Base-by-base conservation (phyloP, 1,140 invertebrate genomes). In the Gryon sp. region DNA sequence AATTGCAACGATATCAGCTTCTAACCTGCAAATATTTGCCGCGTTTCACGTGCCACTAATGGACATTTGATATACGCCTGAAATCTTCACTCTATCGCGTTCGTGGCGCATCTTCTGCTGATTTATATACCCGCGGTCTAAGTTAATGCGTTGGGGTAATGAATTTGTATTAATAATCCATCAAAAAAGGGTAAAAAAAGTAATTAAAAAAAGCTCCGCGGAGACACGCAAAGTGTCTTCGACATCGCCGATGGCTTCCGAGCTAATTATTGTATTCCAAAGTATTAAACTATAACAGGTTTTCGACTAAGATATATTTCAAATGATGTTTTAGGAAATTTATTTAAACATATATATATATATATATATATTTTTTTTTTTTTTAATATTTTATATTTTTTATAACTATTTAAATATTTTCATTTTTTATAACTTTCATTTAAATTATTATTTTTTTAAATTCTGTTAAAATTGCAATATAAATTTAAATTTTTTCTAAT, bases 131-230 rank as follows among this genome's bases (percentile, higher is more conserved):
- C 24, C 15, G 8, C 12, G 32, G 14, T 40, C 52, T 57, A 73
- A 73, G 69, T n/a, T n/a, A n/a, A n/a, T 63, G 70, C 70, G 32
- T 26, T 36, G 45, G n/a, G 36, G 59, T 74, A 80, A 77, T 80
- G 78, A 80, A 80, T 77, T 77, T 80, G 76, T 57, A 63, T 75
- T 70, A 80, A 80, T 78, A 73, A 73, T 50, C 20, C 12, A n/a
- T 4, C 26, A 32, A 36, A 59, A 52, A 38, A 65, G 52, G 19
- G 41, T 45, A 14, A 19, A n/a, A n/a, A n/a, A n/a, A n/a, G n/a
- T n/a, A n/a, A n/a, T n/a, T n/a, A n/a, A n/a, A n/a, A n/a, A n/a
- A n/a, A n/a, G n/a, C n/a, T n/a, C n/a, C n/a, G n/a, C n/a, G 12
- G 12, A 14, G 15, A 2, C 26, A 50, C 22, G 22, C 57, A 48